phyloP scores from a whole-genome alignment of 2,888 invertebrate genomes.

The Trichopoda pennipes region DNA sequence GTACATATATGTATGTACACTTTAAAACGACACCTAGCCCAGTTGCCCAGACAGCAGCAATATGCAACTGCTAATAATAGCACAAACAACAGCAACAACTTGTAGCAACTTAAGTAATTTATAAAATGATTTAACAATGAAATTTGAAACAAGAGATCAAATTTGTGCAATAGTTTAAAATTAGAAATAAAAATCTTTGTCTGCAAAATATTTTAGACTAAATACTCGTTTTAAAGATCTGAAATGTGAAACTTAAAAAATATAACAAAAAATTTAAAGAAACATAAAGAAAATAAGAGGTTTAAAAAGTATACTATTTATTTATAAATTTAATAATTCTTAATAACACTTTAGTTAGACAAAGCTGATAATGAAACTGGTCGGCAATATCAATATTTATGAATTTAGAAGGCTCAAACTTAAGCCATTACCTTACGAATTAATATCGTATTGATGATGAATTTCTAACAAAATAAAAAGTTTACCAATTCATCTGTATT shows the following conservation, averaged over 20 bases:
- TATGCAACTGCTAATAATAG: constrained; percentile 23
- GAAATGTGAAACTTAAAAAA: constrained; percentile 4
- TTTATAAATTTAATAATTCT: no score
- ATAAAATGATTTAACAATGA: constrained; percentile 57
- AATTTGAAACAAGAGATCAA: constrained; percentile 44
- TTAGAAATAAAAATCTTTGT: constrained; percentile 19
- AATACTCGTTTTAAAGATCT: constrained; percentile 8
- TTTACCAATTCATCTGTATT: no score
- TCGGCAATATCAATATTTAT: no score
- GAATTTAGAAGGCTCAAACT: no score
- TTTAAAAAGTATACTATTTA: neutral
- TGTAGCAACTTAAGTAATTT: constrained; percentile 40
- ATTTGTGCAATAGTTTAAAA: constrained; percentile 36
- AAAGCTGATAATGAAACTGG: no score
- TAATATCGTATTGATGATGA: no score
- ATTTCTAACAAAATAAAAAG: no score
- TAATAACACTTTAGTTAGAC: no score
- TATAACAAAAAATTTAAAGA: neutral
- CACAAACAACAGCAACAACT: constrained; percentile 7
- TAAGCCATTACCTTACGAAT: no score
- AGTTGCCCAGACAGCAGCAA: constrained; percentile 13
- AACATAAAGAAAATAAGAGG: neutral
- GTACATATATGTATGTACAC: neutral
- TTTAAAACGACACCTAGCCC: neutral
- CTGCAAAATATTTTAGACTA: constrained; percentile 28